phyloP scores from a whole-genome alignment of 2,888 invertebrate genomes.

The Steinernema carpocapsae region DNA sequence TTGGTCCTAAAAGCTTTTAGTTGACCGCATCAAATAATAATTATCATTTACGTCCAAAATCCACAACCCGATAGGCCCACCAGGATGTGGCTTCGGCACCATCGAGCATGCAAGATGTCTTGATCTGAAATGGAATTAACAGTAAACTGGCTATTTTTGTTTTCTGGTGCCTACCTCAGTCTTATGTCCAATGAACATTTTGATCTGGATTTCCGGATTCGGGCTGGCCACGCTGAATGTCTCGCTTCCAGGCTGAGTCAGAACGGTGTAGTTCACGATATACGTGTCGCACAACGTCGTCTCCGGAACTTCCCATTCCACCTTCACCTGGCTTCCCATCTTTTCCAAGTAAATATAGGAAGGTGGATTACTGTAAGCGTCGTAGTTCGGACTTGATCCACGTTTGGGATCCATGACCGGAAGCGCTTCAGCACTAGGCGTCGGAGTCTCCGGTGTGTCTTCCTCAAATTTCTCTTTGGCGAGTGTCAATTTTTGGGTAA shows the following conservation, averaged over 20 bases:
- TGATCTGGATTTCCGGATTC: constrained; percentile 40
- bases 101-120: constrained; percentile 63
- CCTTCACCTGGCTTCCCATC: constrained; percentile 38
- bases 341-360: constrained; percentile 27
- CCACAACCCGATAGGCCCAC: constrained; percentile 62
- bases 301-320: constrained; percentile 63
- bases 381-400: constrained; percentile 14
- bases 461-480: neutral
- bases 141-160: neutral
- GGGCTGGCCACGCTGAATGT: constrained; percentile 49
- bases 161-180: constrained; percentile 51
- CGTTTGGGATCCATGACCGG: neutral
- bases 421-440: neutral
- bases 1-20: constrained; percentile 53
- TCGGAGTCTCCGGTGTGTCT: neutral
- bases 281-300: constrained; percentile 62
- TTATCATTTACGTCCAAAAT: constrained; percentile 56
- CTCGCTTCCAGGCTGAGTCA: constrained; percentile 49
- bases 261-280: constrained; percentile 63
- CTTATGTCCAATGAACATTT: constrained; percentile 61
- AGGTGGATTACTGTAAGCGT: constrained; percentile 15
- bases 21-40: neutral
- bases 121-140: constrained; percentile 37
- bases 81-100: constrained; percentile 61
- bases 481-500: too few relatives aligned